Base-by-base conservation (phyloP, 1,140 invertebrate genomes). In the Temnothorax longispinosus region DNA sequence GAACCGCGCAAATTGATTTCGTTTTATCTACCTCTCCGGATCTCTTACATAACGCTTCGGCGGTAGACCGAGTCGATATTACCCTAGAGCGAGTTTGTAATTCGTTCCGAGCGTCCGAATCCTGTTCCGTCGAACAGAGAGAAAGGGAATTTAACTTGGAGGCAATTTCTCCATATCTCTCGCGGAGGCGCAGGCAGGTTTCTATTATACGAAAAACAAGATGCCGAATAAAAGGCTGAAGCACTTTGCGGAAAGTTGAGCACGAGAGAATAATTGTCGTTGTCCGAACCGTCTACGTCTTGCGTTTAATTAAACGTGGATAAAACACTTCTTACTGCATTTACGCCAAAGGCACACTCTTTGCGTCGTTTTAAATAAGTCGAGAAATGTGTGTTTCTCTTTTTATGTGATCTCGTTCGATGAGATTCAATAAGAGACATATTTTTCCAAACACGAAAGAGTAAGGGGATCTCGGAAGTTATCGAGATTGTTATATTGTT, bases 1-100 rank as follows among this genome's bases (percentile, higher is more conserved):
- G 10, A 58, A 6, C n/a, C 41, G 11, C 44, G 41, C 27, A 84
- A 74, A 74, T 74, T 84, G 69, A 35, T 75, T 60, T 84, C 41
- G n/a, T 32, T 50, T 18, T 84, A 74, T 75, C 77, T 82, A 3
- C n/a, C 58, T 15, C 41, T 47, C 27, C 13, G 27, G 58, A 74
- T 75, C 69, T 84, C 38, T 84, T 84, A 35, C 27, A 47, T 84
- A 74, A 84, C 21, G 44, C 21, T 5, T n/a, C 21, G 13, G 15
- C 18, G 21, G 41, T 35, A 35, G 21, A 10, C 15, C 4, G 6
- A 65, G 18, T 78, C 58, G 11, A 64, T 78, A 47, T 62, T 38
- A 77, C 21, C 5, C 1, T n/a, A 27, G 27, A 27, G 21, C 18
- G 32, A 60, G 27, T 32, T 62, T 64, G 10, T 6, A 41, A 76